Conservation (phyloP, 2,113 vertebrate genomes). For the Pontoporia blainvillei region DNA sequence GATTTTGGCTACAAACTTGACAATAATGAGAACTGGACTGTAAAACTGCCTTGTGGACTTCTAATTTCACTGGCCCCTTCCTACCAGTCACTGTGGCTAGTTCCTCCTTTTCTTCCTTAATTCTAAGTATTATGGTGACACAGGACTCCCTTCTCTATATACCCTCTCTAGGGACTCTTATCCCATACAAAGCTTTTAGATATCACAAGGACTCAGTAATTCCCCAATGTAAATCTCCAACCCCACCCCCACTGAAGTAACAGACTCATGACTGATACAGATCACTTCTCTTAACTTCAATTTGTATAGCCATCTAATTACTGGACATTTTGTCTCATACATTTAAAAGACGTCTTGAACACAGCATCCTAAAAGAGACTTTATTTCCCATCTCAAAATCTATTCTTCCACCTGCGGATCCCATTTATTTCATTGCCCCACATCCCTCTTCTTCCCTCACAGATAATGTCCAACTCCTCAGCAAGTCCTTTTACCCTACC, state of each 20-base stretch:
- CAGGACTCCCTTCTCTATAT: neutral
- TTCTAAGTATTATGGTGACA: neutral
- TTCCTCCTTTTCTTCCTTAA: neutral
- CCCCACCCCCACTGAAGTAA: neutral
- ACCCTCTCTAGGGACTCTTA: neutral
- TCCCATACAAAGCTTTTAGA: neutral
- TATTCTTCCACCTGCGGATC: neutral
- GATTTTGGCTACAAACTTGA: neutral
- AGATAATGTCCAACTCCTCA: neutral
- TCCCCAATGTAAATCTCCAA: neutral
- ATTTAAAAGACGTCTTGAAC: neutral
- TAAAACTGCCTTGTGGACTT: neutral
- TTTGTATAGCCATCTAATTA: neutral
- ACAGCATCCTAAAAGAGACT: neutral
- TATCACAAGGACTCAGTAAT: neutral
- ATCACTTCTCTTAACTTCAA: neutral
- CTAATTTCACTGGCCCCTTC: neutral
- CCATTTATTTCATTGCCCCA: neutral
- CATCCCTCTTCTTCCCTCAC: neutral
- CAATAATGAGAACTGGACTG: neutral
- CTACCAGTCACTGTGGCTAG: neutral
- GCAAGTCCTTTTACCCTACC: neutral
- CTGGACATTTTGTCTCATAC: neutral
- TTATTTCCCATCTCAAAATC: neutral
- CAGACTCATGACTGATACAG: neutral